Conservation (phyloP, 2,888 invertebrate genomes). For the Lasioglossum figueresi region DNA sequence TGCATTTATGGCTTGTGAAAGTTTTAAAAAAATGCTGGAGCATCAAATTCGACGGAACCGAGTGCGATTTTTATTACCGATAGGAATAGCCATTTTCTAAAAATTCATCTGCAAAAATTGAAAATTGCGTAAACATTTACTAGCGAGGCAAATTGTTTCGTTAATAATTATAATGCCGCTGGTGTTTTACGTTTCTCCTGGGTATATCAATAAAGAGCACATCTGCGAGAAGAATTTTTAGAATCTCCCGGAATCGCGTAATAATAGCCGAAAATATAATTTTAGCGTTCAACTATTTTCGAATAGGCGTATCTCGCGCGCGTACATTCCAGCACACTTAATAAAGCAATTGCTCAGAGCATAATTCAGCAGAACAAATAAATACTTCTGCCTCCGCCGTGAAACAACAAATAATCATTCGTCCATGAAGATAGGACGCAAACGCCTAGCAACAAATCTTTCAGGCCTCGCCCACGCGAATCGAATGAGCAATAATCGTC, state of each 20-base stretch:
- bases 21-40: too few species aligned
- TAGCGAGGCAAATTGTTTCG: background rate
- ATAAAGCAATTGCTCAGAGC: background rate
- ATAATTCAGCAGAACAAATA: background rate
- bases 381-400: background rate
- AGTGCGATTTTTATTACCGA: too few species aligned
- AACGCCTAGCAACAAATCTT: background rate
- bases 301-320: background rate
- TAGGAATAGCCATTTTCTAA: too few species aligned
- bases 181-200: background rate
- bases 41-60: too few species aligned
- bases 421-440: background rate
- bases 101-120: too few species aligned
- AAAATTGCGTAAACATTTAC: too few species aligned
- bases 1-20: too few species aligned
- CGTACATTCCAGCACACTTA: background rate
- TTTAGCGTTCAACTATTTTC: background rate
- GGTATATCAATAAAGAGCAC: background rate
- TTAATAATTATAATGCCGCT: background rate
- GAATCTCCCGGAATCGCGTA: background rate
- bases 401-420: background rate
- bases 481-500: conserved; percentile 19
- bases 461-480: conserved; percentile 22
- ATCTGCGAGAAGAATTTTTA: background rate
- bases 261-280: background rate